Evolutionary conservation across 2,888 invertebrate genomes (phyloP).

Genomic region (Drosophila rellima): DNA sequence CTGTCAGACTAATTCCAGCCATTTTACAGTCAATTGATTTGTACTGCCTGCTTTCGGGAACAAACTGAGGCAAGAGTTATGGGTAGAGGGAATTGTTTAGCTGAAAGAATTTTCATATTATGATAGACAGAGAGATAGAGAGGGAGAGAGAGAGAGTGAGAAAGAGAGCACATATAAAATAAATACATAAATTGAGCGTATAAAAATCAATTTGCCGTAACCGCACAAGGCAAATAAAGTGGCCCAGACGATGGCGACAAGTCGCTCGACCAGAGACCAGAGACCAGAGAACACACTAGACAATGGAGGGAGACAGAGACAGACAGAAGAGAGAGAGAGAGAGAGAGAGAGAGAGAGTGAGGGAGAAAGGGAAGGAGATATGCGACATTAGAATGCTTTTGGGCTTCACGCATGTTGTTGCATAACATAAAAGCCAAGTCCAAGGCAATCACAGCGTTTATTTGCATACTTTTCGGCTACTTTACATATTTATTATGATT

Average conservation of each 20-base stretch:
- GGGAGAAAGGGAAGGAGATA: not conserved
- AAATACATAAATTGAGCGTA: conserved; percentile 76
- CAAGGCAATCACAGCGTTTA: conserved; percentile 68
- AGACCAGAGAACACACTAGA: not conserved
- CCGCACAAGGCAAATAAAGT: conserved; percentile 75
- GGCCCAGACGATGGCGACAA: conserved; percentile 42
- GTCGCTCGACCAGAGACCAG: conserved; percentile 32
- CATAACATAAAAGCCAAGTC: conserved; percentile 51
- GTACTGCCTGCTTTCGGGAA: conserved; percentile 36
- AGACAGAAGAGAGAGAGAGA: not conserved
- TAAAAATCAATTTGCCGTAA: conserved; percentile 81
- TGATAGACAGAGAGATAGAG: conserved; percentile 10
- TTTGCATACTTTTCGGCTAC: conserved; percentile 72
- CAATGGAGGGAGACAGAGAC: not conserved
- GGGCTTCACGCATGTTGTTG: conserved; percentile 43
- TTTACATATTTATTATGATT: conserved; percentile 72
- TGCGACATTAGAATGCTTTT: conserved; percentile 14
- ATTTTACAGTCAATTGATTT: conserved; percentile 77
- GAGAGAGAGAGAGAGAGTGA: not conserved
- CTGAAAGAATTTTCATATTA: conserved; percentile 45
- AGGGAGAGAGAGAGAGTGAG: not conserved
- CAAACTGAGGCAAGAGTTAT: conserved; percentile 23
- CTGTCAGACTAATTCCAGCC: conserved; percentile 34
- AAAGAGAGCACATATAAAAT: conserved; percentile 32
- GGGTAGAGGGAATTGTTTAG: conserved; percentile 23